Conservation (phyloP, 1,140 invertebrate species). For the Scaptomyza pallida region DNA sequence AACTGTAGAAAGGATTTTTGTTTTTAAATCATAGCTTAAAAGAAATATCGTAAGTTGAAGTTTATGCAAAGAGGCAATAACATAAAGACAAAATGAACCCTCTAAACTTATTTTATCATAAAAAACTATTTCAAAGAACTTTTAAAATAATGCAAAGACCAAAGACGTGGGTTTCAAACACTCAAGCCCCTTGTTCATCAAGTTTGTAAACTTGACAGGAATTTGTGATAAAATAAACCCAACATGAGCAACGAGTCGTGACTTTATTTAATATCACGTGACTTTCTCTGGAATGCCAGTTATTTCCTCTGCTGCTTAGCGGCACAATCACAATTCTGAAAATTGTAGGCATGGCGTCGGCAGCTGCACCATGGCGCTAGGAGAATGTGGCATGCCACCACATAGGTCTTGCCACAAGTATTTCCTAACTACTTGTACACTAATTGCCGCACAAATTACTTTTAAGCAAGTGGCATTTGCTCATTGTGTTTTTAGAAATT, state of each 20-base stretch:
- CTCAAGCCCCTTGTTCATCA: not conserved
- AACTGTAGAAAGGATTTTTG: no score
- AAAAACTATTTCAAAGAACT: no score
- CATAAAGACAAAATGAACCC: no score
- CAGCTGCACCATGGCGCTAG: not conserved
- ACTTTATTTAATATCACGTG: slow-evolving; percentile 15
- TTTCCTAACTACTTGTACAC: slow-evolving; percentile 50
- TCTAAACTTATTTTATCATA: no score
- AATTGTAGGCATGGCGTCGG: slow-evolving; percentile 28
- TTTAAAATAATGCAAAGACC: no score
- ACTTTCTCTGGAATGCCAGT: slow-evolving; percentile 6
- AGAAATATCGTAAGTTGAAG: not conserved
- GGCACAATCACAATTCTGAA: slow-evolving; percentile 20
- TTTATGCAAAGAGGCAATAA: no score
- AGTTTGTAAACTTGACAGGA: not conserved
- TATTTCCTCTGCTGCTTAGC: slow-evolving; percentile 3
- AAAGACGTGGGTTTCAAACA: not conserved
- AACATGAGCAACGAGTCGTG: not conserved
- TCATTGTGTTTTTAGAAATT: slow-evolving; percentile 57
- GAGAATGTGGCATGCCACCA: not conserved
- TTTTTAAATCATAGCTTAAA: not conserved
- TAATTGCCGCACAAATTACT: slow-evolving; percentile 74
- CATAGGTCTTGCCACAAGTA: slow-evolving; percentile 40
- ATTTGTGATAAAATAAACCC: not conserved
- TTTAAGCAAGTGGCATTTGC: slow-evolving; percentile 57